Percentiles rank a stretch among this genome's conserved stretches.
These are phyloP conservation scores for Coptotermes formosanus DNA, from an alignment of 1,140 invertebrate genomes.

Conservation along the genomic window DNA sequence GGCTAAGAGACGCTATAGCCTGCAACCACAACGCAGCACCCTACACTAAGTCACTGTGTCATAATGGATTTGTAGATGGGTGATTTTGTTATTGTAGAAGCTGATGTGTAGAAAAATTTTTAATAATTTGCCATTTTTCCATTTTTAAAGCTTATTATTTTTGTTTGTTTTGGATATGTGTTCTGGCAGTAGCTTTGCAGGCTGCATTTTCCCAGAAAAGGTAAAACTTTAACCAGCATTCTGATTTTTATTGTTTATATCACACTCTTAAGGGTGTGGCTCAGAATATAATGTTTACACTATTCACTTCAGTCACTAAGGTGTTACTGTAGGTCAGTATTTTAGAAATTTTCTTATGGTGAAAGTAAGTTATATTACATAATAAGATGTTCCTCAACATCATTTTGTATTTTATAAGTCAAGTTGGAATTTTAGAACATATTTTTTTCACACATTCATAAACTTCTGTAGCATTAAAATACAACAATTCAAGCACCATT, in stretches of 20 bases:
- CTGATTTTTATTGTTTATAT: neutral
- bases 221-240: neutral
- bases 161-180: neutral
- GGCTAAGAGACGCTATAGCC: constrained; percentile 35
- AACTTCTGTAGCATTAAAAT: no score
- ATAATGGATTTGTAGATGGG: neutral
- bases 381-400: no score
- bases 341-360: no score
- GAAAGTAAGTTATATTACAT: no score
- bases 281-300: neutral
- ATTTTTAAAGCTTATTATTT: neutral
- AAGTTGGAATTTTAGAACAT: no score
- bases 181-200: neutral
- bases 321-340: no score
- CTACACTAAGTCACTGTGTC: constrained; percentile 26
- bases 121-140: neutral
- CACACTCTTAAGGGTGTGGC: neutral
- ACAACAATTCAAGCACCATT: no score
- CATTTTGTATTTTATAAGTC: no score
- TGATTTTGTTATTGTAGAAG: constrained; percentile 19
- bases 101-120: neutral
- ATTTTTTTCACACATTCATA: no score
- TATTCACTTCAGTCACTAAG: no score
- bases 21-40: constrained; percentile 36
- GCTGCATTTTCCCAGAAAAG: neutral